Evolutionary conservation across 2,888 invertebrate species (phyloP).

Genomic region (Pyrgus malvae): DNA sequence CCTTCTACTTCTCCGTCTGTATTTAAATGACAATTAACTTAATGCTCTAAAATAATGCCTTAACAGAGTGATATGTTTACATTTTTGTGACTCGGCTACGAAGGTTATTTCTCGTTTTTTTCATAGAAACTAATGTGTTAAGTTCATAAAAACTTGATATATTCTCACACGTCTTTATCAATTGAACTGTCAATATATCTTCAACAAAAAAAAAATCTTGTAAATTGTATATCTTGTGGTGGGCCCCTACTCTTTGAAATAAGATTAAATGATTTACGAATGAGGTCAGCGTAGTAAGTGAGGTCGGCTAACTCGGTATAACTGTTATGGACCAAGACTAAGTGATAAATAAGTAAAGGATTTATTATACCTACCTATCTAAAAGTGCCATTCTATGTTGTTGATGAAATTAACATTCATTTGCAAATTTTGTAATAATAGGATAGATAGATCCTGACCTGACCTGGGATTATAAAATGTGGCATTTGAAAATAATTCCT

Average conservation of each 20-base stretch:
- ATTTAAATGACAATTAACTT: too few relatives aligned
- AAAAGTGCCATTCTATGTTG: neutral
- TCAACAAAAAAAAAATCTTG: constrained; percentile 35
- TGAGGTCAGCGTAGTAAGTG: constrained; percentile 71
- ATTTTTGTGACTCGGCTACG: too few relatives aligned
- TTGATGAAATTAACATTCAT: neutral
- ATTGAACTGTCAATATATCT: constrained; percentile 23
- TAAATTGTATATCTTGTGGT: constrained; percentile 51
- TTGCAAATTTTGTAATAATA: neutral
- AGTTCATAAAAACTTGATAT: too few relatives aligned
- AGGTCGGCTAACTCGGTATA: constrained; percentile 60
- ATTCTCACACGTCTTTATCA: constrained; percentile 38
- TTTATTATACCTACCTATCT: constrained; percentile 7
- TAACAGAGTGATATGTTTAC: too few relatives aligned
- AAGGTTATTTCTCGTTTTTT: too few relatives aligned
- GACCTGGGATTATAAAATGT: too few relatives aligned
- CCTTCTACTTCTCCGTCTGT: too few relatives aligned
- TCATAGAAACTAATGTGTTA: too few relatives aligned
- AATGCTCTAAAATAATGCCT: too few relatives aligned
- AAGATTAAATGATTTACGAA: constrained; percentile 77
- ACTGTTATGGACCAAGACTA: constrained; percentile 39
- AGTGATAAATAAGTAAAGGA: constrained; percentile 16
- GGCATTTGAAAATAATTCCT: too few relatives aligned
- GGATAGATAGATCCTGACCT: neutral
- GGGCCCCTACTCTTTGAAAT: constrained; percentile 63